A percentile compares a stretch with the other conserved stretches of the same genome.
These are phyloP conservation scores for Maniola jurtina DNA, from an alignment of 1,140 invertebrate species.

Conservation along the genomic window DNA sequence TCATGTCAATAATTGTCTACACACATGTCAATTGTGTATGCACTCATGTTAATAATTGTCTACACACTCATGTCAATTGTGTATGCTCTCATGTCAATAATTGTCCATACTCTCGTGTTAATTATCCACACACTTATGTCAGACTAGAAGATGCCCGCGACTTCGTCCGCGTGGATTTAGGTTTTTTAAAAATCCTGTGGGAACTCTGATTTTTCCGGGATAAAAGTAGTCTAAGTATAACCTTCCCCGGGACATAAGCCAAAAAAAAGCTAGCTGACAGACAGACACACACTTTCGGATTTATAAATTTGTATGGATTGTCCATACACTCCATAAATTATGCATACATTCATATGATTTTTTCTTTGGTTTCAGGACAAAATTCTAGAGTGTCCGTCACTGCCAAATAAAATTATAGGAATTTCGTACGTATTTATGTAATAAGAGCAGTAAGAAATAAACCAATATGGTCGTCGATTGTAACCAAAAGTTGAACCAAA, in stretches of 20 bases:
- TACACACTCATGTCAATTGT: not conserved
- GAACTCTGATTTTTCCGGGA: too few relatives aligned
- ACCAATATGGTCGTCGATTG: not conserved
- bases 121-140: too few relatives aligned
- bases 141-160: too few relatives aligned
- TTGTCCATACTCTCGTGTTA: too few relatives aligned
- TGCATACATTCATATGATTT: not conserved
- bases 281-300: too few relatives aligned
- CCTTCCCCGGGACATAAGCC: too few relatives aligned
- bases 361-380: conserved; percentile 34
- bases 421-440: conserved; percentile 31
- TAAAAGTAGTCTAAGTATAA: too few relatives aligned
- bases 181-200: too few relatives aligned
- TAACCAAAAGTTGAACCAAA: not conserved
- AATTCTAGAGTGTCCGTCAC: conserved; percentile 36
- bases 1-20: not conserved
- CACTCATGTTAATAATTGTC: not conserved
- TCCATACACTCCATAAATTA: too few relatives aligned
- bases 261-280: too few relatives aligned
- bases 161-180: too few relatives aligned
- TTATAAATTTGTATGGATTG: too few relatives aligned
- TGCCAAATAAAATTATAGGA: conserved; percentile 38
- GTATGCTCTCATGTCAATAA: not conserved
- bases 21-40: not conserved
- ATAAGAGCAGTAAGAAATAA: not conserved